These are phyloP conservation scores for Batillaria attramentaria DNA, from an alignment of 1,140 invertebrate species.

Conservation along the genomic window DNA sequence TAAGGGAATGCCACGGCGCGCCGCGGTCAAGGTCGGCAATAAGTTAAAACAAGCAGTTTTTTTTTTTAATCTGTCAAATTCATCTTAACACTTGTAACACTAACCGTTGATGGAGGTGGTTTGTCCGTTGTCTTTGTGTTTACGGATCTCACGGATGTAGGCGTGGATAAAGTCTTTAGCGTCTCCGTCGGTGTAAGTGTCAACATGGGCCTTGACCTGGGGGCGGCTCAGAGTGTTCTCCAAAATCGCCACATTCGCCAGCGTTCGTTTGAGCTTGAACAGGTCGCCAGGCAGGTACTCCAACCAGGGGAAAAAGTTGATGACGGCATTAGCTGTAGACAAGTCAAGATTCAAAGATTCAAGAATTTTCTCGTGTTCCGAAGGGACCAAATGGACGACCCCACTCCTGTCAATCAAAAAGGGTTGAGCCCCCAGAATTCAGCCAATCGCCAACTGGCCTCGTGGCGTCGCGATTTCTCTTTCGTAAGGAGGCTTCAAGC, in stretches of 20 bases:
- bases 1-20: no score
- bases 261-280: constrained; percentile 35
- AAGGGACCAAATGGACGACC: not conserved
- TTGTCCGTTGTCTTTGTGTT: no score
- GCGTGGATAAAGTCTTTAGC: not conserved
- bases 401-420: not conserved
- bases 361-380: no score
- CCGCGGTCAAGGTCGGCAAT: no score
- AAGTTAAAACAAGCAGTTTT: not conserved
- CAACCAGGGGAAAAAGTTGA: constrained; percentile 19
- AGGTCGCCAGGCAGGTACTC: constrained; percentile 41
- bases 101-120: no score
- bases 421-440: not conserved
- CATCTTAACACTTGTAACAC: not conserved
- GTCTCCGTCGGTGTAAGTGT: not conserved
- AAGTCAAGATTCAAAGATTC: no score
- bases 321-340: not conserved
- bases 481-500: no score
- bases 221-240: constrained; percentile 39
- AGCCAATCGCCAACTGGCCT: not conserved
- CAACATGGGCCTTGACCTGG: not conserved
- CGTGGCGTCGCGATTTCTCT: no score
- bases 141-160: not conserved
- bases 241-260: no score
- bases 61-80: not conserved